Base-by-base conservation (phyloP, 2,888 invertebrate species). In the Empis livida region DNA sequence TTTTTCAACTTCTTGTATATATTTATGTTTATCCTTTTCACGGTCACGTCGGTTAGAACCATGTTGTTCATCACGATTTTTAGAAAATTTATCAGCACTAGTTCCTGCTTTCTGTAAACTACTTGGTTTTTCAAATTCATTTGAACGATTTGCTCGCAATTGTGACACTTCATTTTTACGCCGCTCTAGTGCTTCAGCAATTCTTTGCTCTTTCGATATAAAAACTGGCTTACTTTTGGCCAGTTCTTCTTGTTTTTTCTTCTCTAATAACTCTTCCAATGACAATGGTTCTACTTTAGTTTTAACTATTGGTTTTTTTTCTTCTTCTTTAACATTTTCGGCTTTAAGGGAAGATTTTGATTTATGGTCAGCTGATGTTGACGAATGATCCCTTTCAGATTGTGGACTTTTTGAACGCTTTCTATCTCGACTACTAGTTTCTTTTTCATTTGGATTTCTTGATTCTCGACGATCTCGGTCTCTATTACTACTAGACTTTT, bases 221-320 rank as follows among this genome's bases (percentile, higher is more conserved):
- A 99, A 99, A 30, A 94, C 92, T 0, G 99, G 99, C 74, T 96
- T 97, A 57, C 93, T 90, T 45, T 89, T 78, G 2, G 90, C 93
- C 60, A 87, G 89, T 65, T 96, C 94, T 63, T 95, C 95, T 1
- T 91, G 91, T 62, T 97, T 95, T 64, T 95, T 95, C 68, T 94
- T 95, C 0, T 91, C 86, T 43, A 99, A 71, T 38, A 99, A 68
- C 65, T 99, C 96, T 65, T 99, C 99, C 47, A 99, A 71, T 6
- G 97, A 97, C 14, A 97, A 71, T 0, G 99, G 99, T 62, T 96
- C 95, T 44, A 57, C 53, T 65, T 73, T 68, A 59, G 62, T 53
- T 68, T 73, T 54, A 2, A 53, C 51, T 3, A 63, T 62, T 1
- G 66, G 64, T 6, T 66, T 59, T 10, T 71, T 68, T 16, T 71